Conservation (phyloP, 1,140 invertebrate genomes). For the Lamellibrachia luymesi region DNA sequence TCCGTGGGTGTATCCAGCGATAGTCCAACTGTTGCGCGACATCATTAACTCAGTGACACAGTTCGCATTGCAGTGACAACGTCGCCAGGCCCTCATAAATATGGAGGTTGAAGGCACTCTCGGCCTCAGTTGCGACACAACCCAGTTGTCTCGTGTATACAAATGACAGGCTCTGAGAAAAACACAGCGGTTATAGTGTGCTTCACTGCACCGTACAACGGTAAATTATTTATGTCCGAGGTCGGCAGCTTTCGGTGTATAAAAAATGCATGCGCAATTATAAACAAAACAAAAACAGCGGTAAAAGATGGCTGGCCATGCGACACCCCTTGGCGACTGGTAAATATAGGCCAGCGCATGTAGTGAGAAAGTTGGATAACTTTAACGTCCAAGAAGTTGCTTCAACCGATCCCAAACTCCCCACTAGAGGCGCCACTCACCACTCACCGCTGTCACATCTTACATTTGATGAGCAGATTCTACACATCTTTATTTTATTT, state of each 20-base stretch:
- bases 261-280: neutral
- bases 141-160: neutral
- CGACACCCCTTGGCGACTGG: neutral
- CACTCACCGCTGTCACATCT: too few relatives aligned
- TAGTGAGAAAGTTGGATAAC: neutral
- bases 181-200: neutral
- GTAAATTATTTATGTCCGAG: neutral
- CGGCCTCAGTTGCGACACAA: neutral
- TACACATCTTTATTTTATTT: too few relatives aligned
- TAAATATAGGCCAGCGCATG: too few relatives aligned
- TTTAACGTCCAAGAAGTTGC: neutral
- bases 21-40: neutral
- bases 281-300: neutral
- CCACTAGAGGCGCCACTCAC: too few relatives aligned
- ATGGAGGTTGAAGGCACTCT: neutral
- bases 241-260: neutral
- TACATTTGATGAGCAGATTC: too few relatives aligned
- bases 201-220: neutral
- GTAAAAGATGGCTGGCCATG: neutral
- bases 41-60: neutral
- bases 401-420: neutral
- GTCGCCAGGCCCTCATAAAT: neutral
- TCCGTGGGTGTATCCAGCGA: neutral
- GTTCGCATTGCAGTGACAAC: neutral
- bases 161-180: neutral